Evolutionary conservation across 2,797 vertebrate species (phyloP), one percentile per base, ranked within the genome.

Genomic region (Coregonus sp.): DNA sequence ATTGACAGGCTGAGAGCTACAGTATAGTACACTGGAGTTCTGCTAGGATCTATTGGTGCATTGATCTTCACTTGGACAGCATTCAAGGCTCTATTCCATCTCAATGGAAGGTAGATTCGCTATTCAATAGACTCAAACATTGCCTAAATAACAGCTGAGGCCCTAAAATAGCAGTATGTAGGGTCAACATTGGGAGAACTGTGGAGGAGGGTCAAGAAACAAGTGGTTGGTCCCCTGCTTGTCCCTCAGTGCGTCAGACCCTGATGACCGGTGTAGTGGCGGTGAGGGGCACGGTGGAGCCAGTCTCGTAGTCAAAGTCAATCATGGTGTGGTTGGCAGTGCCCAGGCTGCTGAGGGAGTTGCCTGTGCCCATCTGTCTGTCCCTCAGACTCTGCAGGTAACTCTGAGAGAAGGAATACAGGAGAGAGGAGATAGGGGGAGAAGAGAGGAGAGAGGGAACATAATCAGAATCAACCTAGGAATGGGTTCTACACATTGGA

Each of bases 341-440:
- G 77, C 91, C 92, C 70, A 93, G 85, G 86, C 94, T 95, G 91
- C 94, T 95, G 92, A 93, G 91, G 73, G 93, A 93, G 71, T 91
- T 91, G 51, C 94, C 90, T 6, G 94, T 94, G 87, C 93, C 94
- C 88, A 90, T 92, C 68, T 96, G 95, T 74, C 88, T 93, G 74
- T 97, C 96, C 79, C 91, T 93, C 80, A 97, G 91, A 90, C 95
- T 97, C 93, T 96, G 96, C 76, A 97, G 92, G 88, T 96, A 97
- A 88, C 95, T 96, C 96, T 96, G 89, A 37, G 40, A 63, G 71
- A 69, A 73, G 31, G 1, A 75, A 69, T n/a, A 82, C 31, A 81
- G 52, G 0, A 37, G 50, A 78, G 56, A 71, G 25, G 25, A 25
- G 25, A 25, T 25, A 25, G 5, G 71, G 65, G 51, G 73, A 65